Conservation (phyloP, 2,113 vertebrate genomes). For the Periophthalmus modestus region DNA sequence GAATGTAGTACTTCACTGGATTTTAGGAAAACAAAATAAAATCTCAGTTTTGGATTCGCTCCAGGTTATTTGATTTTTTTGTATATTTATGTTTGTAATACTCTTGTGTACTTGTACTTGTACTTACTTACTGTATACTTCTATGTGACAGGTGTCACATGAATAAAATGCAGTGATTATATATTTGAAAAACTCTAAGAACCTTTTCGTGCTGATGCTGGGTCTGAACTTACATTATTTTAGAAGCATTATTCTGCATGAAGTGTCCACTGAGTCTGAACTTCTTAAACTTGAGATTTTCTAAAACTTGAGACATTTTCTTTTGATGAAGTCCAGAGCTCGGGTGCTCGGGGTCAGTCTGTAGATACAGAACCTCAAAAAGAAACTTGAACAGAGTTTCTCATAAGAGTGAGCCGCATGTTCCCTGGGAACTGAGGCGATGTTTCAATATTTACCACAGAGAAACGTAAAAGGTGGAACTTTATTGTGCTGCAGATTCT, state of each 20-base stretch:
- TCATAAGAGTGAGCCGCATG: slow-evolving; percentile 36
- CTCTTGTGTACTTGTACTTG: no score
- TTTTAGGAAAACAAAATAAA: no score
- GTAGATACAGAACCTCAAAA: slow-evolving; percentile 50
- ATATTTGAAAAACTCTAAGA: no score
- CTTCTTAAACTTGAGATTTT: slow-evolving; percentile 31
- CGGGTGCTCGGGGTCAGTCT: slow-evolving; percentile 30
- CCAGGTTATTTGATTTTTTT: no score
- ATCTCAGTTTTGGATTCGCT: no score
- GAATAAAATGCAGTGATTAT: no score
- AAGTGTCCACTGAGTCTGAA: background rate
- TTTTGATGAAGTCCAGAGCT: slow-evolving; percentile 59
- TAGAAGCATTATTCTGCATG: background rate
- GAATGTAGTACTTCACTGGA: no score
- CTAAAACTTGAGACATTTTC: slow-evolving; percentile 50
- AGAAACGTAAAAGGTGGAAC: slow-evolving; percentile 18
- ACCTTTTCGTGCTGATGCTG: no score
- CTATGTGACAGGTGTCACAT: no score
- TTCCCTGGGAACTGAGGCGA: slow-evolving; percentile 45
- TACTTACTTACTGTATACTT: no score
- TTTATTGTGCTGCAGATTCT: slow-evolving; percentile 18
- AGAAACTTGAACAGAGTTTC: slow-evolving; percentile 51
- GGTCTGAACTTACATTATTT: background rate
- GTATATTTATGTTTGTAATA: no score
- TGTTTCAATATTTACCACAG: slow-evolving; percentile 40